phyloP scores from a whole-genome alignment of 2,797 vertebrate genomes.

The Labroides dimidiatus region DNA sequence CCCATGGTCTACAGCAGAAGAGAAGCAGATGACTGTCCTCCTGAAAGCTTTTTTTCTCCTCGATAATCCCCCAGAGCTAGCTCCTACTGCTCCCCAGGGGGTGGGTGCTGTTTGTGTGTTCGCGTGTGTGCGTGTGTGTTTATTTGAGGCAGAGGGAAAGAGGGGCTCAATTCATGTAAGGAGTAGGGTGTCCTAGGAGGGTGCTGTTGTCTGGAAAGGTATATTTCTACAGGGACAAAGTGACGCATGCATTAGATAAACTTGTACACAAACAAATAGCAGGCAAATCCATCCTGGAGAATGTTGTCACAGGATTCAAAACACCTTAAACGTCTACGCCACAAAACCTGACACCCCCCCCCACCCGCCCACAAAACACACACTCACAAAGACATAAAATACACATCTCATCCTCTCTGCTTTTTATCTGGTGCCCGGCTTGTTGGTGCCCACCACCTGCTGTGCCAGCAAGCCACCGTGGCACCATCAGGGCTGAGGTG shows the following conservation, averaged over 20 bases:
- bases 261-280: slow-evolving; percentile 37
- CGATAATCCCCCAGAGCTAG: slow-evolving; percentile 84
- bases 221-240: slow-evolving; percentile 45
- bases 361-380: not conserved
- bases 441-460: slow-evolving; percentile 47
- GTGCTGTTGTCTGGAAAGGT: slow-evolving; percentile 53
- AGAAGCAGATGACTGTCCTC: slow-evolving; percentile 79
- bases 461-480: slow-evolving; percentile 61
- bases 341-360: slow-evolving; percentile 36
- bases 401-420: slow-evolving; percentile 65
- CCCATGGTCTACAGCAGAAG: slow-evolving; percentile 72
- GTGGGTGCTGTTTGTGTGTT: slow-evolving; percentile 56
- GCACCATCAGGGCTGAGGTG: slow-evolving; percentile 53
- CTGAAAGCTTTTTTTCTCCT: slow-evolving; percentile 72
- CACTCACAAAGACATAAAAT: slow-evolving; percentile 21
- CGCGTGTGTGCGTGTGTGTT: slow-evolving; percentile 63
- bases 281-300: slow-evolving; percentile 34
- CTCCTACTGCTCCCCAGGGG: slow-evolving; percentile 83
- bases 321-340: slow-evolving; percentile 39
- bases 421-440: slow-evolving; percentile 64
- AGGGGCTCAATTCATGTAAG: slow-evolving; percentile 51
- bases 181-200: slow-evolving; percentile 48
- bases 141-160: slow-evolving; percentile 67
- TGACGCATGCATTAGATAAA: slow-evolving; percentile 52
- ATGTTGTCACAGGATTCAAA: slow-evolving; percentile 49